A percentile compares a stretch with the other conserved stretches of the same genome.
Conservation (phyloP, 2,888 invertebrate genomes). For the Scrobipalpa costella region DNA sequence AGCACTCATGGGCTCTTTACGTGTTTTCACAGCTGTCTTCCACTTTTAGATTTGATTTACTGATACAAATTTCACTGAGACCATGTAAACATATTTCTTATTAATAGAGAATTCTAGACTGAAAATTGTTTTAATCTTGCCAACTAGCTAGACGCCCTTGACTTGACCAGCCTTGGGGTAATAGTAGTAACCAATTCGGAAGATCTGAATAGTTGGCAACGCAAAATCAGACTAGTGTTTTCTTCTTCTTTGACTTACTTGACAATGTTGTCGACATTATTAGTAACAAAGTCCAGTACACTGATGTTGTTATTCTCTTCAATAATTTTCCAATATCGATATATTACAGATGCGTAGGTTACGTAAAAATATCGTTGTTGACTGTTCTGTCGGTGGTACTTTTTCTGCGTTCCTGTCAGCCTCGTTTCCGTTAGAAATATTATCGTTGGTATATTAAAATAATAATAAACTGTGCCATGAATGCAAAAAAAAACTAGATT, state of each 20-base stretch:
- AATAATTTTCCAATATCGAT: background rate
- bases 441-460: no score
- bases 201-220: constrained; percentile 11
- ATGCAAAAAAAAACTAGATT: background rate
- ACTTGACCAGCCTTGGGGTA: constrained; percentile 16
- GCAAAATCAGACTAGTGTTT: background rate
- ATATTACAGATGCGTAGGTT: background rate
- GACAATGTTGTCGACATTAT: background rate
- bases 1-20: background rate
- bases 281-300: background rate
- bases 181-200: background rate
- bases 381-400: background rate
- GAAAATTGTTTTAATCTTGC: constrained; percentile 14
- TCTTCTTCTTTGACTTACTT: constrained; percentile 11
- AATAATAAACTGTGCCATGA: constrained; percentile 2
- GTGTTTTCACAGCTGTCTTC: background rate
- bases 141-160: constrained; percentile 22
- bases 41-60: background rate
- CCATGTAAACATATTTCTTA: constrained; percentile 5
- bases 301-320: background rate
- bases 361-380: background rate
- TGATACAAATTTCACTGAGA: background rate
- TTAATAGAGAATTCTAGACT: background rate
- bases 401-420: background rate
- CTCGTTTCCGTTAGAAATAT: background rate